Percentiles rank a stretch among this genome's conserved stretches.
These are phyloP conservation scores for Austrofundulus limnaeus DNA, from an alignment of 2,113 vertebrate species.

Conservation along the genomic window DNA sequence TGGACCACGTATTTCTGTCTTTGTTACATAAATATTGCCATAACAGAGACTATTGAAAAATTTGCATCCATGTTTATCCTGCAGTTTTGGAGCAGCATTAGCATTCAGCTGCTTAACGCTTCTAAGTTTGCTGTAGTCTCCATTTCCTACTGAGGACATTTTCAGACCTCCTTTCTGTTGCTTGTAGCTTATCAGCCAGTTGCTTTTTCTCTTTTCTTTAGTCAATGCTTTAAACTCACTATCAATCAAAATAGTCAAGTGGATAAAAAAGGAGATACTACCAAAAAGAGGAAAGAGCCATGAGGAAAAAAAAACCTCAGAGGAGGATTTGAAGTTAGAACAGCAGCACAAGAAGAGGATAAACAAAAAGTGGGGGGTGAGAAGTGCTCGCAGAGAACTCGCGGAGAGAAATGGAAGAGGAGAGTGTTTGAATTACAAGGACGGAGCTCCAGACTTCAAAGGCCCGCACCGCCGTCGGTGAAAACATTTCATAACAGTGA, in stretches of 20 bases:
- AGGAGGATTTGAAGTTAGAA: conserved; percentile 20
- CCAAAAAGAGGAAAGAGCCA: conserved; percentile 3
- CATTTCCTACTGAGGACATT: neutral
- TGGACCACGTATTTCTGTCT: no score
- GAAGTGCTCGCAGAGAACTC: conserved; percentile 43
- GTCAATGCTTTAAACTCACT: neutral
- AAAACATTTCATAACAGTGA: conserved; percentile 62
- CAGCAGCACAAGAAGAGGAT: conserved; percentile 27
- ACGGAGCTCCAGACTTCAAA: conserved; percentile 66
- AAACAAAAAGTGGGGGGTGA: conserved; percentile 46
- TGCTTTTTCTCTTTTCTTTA: neutral
- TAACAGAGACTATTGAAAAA: neutral
- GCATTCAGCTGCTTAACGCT: neutral
- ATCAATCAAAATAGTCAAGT: neutral
- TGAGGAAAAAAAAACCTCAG: conserved; percentile 31
- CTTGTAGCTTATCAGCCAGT: no score
- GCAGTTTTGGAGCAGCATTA: neutral
- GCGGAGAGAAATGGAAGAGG: conserved; percentile 47
- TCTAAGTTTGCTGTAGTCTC: neutral
- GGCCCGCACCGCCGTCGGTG: conserved; percentile 58
- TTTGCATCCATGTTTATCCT: neutral
- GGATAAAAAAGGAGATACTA: neutral
- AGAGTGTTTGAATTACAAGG: conserved; percentile 64
- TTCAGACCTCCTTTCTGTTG: neutral
- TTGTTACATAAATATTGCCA: no score